Base-by-base conservation (phyloP, 1,140 invertebrate genomes). In the Alviniconcha marisindica region DNA sequence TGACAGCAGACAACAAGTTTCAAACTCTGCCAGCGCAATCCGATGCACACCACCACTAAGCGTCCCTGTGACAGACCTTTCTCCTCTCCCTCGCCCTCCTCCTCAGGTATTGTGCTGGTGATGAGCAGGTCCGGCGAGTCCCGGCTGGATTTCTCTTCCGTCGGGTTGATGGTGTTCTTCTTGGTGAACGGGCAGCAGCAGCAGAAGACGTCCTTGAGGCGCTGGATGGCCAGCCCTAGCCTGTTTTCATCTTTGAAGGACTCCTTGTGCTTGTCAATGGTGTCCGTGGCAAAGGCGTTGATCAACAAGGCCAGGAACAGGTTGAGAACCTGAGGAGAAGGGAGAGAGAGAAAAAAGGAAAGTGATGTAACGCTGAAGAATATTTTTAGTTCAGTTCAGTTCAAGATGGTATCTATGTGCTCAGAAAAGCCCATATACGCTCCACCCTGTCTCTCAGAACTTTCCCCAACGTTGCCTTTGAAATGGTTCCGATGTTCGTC, bases 221-320 rank as follows among this genome's bases (percentile, higher is more conserved):
- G 73, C 1, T 84, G 40, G 21, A 89, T 87, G 44, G 89, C 91
- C 44, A 88, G 63, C 18, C 82, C 82, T 0, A 92, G 83, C 77
- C 88, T 88, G 56, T 87, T 87, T 14, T 82, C 83, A 44, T 92
- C 91, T 38, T 86, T 82, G 54, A 84, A 83, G 92, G 97, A 96
- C 88, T 97, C 96, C 94, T 97, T 96, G 91, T 96, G 96, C 78
- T 96, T 96, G 87, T 96, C 95, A 15, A 93, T 73, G 40, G 87
- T 87, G 77, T 93, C 91, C 74, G 97, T 98, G 92, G 97, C 98
- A 94, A 99, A 99, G 93, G 98, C 99, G 94, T 97, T 97, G 95
- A 99, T 96, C 94, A 99, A 96, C 96, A 99, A 96, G 92, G 98
- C 98, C 95, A 99, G 97, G 96, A 99, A 99, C 91, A 99, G 96